Evolutionary conservation across 1,140 invertebrate species (phyloP), one percentile per base, ranked within the genome.

Genomic region (Drosophila seguyi): DNA sequence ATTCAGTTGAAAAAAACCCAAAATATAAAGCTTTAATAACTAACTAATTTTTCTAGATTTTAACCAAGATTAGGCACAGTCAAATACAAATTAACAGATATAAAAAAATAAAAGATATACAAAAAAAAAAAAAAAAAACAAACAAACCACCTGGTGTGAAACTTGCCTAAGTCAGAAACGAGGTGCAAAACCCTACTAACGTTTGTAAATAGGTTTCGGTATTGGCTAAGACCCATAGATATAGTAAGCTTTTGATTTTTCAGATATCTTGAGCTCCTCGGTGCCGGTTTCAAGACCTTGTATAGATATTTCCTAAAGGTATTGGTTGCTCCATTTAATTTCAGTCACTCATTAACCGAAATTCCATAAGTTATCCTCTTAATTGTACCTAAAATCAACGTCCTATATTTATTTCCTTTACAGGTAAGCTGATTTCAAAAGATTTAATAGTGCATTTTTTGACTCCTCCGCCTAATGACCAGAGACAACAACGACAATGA

Each of bases 391-490:
- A 13, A 27, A 41, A 41, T 41, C 16, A 18, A 39, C 25, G 1
- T n/a, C 11, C 6, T 10, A n/a, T 4, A 13, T n/a, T 29, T 36
- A 34, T 45, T 36, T 27, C 34, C 29, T 29, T 60, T 34, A 29
- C 66, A 69, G 66, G 66, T 69, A 69, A 69, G 66, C 66, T 38
- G 18, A 38, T 36, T 38, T 36, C 31, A 36, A 36, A 22, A 16
- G 7, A 2, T 34, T 38, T 53, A 18, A 20, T 36, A 14, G 1
- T 36, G 18, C 22, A 55, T 34, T 38, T 34, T 38, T 39, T 39
- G 31, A 16, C 39, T 53, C 52, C 47, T 52, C 22, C 36, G 36
- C 42, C 52, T 53, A 75, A 55, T 38, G 73, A 73, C 72, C 72
- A 47, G 48, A 41, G 41, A 56, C 53, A 41, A 58, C 38, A 38